These are phyloP conservation scores for Drosophila carrolli DNA, from an alignment of 1,140 invertebrate species.

Conservation along the genomic window DNA sequence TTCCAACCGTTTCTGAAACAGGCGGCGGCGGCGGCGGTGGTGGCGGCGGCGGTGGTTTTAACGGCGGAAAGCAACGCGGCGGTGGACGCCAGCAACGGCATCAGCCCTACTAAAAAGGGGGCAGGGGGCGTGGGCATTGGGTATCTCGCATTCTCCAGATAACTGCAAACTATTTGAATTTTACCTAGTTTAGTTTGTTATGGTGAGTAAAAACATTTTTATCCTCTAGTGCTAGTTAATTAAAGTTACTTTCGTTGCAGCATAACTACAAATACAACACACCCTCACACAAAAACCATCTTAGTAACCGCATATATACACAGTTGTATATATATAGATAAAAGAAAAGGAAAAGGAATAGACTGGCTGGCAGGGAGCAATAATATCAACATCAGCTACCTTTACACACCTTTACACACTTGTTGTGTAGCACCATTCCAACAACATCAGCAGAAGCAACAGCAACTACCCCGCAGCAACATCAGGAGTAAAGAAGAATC, in stretches of 20 bases:
- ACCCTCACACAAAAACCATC: slow-evolving; percentile 18
- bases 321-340: slow-evolving; percentile 35
- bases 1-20: slow-evolving; percentile 40
- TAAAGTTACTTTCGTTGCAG: slow-evolving; percentile 17
- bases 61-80: slow-evolving; percentile 84
- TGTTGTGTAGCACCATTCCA: slow-evolving; percentile 76
- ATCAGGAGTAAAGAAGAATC: slow-evolving; percentile 25
- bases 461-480: slow-evolving; percentile 21
- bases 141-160: slow-evolving; percentile 62
- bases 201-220: slow-evolving; percentile 53
- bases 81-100: slow-evolving; percentile 84
- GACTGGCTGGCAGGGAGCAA: slow-evolving; percentile 39
- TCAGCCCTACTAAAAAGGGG: slow-evolving; percentile 83
- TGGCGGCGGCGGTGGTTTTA: slow-evolving; percentile 81
- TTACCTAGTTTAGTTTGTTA: slow-evolving; percentile 84
- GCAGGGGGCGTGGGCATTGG: slow-evolving; percentile 31
- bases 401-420: slow-evolving; percentile 54
- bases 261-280: slow-evolving; percentile 58
- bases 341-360: slow-evolving; percentile 42
- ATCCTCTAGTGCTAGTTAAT: neutral
- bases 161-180: slow-evolving; percentile 82
- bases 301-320: slow-evolving; percentile 37
- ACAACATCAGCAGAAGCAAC: slow-evolving; percentile 33
- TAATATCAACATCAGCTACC: slow-evolving; percentile 37
- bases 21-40: slow-evolving; percentile 53